phyloP scores from a whole-genome alignment of 1,140 invertebrate species.

The Arctopsyche grandis region DNA sequence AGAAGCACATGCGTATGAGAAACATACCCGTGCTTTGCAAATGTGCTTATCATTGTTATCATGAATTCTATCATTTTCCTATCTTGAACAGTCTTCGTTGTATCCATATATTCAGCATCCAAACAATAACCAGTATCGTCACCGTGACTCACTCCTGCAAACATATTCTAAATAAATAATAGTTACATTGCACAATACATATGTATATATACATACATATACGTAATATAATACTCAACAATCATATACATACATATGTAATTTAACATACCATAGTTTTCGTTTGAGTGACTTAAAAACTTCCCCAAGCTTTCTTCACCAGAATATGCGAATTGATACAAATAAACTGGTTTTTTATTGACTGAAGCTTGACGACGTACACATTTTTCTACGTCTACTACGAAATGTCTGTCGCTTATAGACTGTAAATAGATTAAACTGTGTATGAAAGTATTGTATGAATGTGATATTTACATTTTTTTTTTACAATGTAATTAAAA shows the following conservation, averaged over 20 bases:
- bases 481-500: background rate
- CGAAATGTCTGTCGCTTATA: slow-evolving; percentile 71
- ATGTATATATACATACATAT: background rate
- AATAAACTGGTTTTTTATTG: slow-evolving; percentile 69
- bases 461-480: background rate
- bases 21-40: slow-evolving; percentile 67
- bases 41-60: slow-evolving; percentile 67
- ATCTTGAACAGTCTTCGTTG: slow-evolving; percentile 61
- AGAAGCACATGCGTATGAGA: background rate
- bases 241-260: background rate
- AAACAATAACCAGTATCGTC: slow-evolving; percentile 67
- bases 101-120: slow-evolving; percentile 56
- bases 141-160: slow-evolving; percentile 69
- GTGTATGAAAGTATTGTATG: slow-evolving; percentile 4
- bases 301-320: slow-evolving; percentile 67
- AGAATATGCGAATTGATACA: slow-evolving; percentile 69
- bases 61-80: slow-evolving; percentile 65
- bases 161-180: too few species aligned
- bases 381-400: slow-evolving; percentile 66
- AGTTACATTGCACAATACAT: background rate
- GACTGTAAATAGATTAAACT: slow-evolving; percentile 58
- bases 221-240: too few species aligned
- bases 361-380: slow-evolving; percentile 66
- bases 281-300: slow-evolving; percentile 59
- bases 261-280: slow-evolving; percentile 66